Percentiles rank a stretch among this genome's conserved stretches.
Conservation (phyloP, 2,888 invertebrate species). For the Alsophila aescularia region DNA sequence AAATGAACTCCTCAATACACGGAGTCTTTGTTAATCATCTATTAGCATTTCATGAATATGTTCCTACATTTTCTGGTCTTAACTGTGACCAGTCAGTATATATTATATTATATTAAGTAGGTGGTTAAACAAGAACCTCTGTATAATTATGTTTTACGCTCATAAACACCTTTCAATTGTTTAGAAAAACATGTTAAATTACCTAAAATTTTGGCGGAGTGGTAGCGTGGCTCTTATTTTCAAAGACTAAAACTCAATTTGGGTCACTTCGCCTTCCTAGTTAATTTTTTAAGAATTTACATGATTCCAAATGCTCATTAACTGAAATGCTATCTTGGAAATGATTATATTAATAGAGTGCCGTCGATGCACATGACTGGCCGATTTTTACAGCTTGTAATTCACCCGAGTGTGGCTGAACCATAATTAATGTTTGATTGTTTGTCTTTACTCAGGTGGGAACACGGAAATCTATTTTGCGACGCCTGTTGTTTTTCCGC, state of each 20-base stretch:
- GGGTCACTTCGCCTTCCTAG: too few species aligned
- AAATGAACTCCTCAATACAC: slow-evolving; percentile 18
- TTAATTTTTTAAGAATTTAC: slow-evolving; percentile 29
- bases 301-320: slow-evolving; percentile 33
- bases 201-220: too few species aligned
- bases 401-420: slow-evolving; percentile 43
- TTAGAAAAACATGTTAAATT: too few species aligned
- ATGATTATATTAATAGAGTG: slow-evolving; percentile 35
- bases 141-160: too few species aligned
- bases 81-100: background rate
- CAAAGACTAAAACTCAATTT: too few species aligned
- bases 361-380: slow-evolving; percentile 31
- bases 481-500: slow-evolving; percentile 77
- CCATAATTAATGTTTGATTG: slow-evolving; percentile 61
- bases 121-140: too few species aligned
- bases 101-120: background rate
- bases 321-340: slow-evolving; percentile 34
- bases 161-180: too few species aligned
- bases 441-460: slow-evolving; percentile 60
- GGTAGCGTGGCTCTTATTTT: too few species aligned
- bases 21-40: slow-evolving; percentile 23
- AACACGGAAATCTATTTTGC: slow-evolving; percentile 78
- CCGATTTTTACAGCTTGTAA: slow-evolving; percentile 46
- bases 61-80: background rate
- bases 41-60: slow-evolving; percentile 28